Conservation (phyloP, 2,888 invertebrate species). For the Coelinius sp. region DNA sequence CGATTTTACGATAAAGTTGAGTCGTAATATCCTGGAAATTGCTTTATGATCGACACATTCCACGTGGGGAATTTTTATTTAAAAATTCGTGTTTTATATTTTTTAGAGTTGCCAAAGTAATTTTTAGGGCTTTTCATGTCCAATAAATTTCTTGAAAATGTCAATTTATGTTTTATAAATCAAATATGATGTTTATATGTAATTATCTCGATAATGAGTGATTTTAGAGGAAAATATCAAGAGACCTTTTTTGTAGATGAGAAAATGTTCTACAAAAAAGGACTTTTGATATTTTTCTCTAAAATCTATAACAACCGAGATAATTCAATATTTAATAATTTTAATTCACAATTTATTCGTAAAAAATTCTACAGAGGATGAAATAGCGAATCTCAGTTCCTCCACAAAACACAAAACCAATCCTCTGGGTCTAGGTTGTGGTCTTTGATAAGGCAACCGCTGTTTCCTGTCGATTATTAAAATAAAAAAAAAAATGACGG, state of each 20-base stretch:
- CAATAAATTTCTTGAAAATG: not conserved
- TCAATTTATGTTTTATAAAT: no score
- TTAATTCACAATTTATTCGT: not conserved
- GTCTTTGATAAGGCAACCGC: slow-evolving; percentile 47
- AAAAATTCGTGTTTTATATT: not conserved
- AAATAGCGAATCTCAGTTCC: not conserved
- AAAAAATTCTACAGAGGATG: not conserved
- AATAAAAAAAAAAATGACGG: not conserved
- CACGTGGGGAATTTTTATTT: not conserved
- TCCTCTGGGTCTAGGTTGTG: slow-evolving; percentile 52
- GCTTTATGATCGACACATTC: not conserved
- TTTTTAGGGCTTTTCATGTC: not conserved
- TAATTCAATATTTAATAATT: not conserved
- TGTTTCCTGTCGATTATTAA: slow-evolving; percentile 42
- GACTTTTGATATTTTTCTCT: not conserved
- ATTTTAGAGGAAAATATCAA: no score
- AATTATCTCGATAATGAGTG: no score
- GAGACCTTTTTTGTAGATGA: no score
- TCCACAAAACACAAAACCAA: slow-evolving; percentile 33
- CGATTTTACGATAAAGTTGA: slow-evolving; percentile 18
- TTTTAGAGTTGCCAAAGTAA: not conserved
- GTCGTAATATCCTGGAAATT: not conserved
- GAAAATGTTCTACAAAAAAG: not conserved
- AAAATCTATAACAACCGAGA: not conserved
- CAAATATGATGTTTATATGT: no score